Evolutionary conservation across 2,797 vertebrate species (phyloP).

Genomic region (Poeciliopsis gracilis): DNA sequence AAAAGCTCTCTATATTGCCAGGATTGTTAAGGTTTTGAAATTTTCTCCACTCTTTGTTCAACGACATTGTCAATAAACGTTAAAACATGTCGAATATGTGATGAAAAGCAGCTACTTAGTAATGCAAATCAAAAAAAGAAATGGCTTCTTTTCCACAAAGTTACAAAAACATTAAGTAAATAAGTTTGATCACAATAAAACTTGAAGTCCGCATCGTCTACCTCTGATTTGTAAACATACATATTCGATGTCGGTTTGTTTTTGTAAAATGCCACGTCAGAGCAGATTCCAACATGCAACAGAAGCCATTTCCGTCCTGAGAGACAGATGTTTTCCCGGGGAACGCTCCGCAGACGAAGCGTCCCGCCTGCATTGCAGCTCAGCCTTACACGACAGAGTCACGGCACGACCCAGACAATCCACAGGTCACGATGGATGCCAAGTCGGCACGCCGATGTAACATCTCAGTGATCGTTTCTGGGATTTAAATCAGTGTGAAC

Average conservation of each 20-base stretch:
- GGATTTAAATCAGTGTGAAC: neutral
- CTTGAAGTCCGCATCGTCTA: no score
- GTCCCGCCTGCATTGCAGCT: neutral
- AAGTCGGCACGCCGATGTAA: neutral
- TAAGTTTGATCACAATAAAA: no score
- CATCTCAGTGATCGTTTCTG: neutral
- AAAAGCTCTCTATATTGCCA: no score
- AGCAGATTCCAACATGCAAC: neutral
- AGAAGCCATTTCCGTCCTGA: neutral
- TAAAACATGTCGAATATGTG: no score
- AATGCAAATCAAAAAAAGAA: no score
- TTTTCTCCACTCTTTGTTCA: no score
- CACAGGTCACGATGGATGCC: neutral
- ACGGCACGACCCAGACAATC: neutral
- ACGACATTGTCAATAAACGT: no score
- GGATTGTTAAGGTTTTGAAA: no score
- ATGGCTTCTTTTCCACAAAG: no score
- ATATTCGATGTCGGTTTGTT: neutral
- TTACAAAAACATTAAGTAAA: no score
- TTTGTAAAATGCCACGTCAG: neutral
- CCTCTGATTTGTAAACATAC: neutral
- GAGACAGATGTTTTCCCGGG: neutral
- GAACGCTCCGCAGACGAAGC: neutral
- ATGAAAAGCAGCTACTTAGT: no score
- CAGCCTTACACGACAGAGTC: neutral